Conservation (phyloP, 2,797 vertebrate species). For the Odontamblyopus lacepedii region DNA sequence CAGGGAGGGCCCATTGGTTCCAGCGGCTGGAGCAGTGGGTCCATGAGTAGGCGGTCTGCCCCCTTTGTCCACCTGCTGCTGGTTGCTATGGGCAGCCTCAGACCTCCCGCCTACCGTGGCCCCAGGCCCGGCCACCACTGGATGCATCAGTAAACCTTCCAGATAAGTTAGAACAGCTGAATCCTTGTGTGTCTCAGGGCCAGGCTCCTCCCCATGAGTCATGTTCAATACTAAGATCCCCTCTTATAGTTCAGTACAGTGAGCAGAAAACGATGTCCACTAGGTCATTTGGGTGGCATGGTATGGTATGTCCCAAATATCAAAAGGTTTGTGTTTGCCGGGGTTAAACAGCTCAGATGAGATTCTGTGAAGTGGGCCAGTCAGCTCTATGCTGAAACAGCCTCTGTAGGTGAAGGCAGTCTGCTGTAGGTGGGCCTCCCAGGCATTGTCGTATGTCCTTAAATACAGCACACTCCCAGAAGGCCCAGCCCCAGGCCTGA, state of each 20-base stretch:
- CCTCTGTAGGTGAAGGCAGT: slow-evolving; percentile 58
- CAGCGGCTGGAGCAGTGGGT: slow-evolving; percentile 77
- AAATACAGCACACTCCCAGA: slow-evolving; percentile 61
- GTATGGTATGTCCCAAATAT: slow-evolving; percentile 61
- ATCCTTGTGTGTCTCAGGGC: slow-evolving; percentile 99
- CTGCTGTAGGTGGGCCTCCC: slow-evolving; percentile 51
- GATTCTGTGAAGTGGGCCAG: slow-evolving; percentile 43
- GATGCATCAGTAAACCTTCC: slow-evolving; percentile 99
- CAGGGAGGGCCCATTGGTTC: slow-evolving; percentile 78
- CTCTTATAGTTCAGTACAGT: slow-evolving; percentile 77
- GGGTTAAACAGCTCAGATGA: slow-evolving; percentile 22
- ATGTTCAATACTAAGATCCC: slow-evolving; percentile 94
- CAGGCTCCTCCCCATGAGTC: slow-evolving; percentile 99
- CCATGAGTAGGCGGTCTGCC: slow-evolving; percentile 86
- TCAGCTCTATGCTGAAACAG: slow-evolving; percentile 51
- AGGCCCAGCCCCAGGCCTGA: slow-evolving; percentile 52
- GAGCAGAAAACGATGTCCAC: slow-evolving; percentile 72
- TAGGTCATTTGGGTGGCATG: slow-evolving; percentile 66
- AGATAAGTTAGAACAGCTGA: slow-evolving; percentile 99
- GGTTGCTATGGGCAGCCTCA: slow-evolving; percentile 83
- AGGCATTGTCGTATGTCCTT: slow-evolving; percentile 67
- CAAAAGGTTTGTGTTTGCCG: slow-evolving; percentile 40
- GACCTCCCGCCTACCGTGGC: slow-evolving; percentile 89
- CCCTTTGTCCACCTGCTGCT: slow-evolving; percentile 86
- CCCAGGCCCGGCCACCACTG: slow-evolving; percentile 93